These are phyloP conservation scores for Dermatophagoides farinae DNA, from an alignment of 1,140 invertebrate species.

Conservation along the genomic window DNA sequence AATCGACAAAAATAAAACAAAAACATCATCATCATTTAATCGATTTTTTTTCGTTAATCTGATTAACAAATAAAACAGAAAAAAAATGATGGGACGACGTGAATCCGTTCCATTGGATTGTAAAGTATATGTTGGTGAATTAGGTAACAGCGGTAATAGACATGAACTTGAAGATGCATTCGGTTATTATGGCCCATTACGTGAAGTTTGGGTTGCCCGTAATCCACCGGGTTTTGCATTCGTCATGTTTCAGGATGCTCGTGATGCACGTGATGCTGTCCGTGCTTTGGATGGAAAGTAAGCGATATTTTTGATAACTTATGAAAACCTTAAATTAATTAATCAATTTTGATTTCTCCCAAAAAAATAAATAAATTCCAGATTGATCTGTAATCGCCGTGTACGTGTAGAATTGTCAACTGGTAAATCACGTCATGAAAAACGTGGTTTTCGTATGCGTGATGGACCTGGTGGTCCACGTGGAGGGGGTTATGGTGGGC, in stretches of 20 bases:
- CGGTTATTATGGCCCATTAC: conserved; percentile 73
- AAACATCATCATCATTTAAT: too few relatives aligned
- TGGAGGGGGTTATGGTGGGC: neutral
- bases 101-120: conserved; percentile 45
- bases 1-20: too few relatives aligned
- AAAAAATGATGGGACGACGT: conserved; percentile 4
- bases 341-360: too few relatives aligned
- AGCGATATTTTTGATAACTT: conserved; percentile 17
- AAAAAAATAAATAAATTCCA: too few relatives aligned
- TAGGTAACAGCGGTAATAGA: conserved; percentile 56
- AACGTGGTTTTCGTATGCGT: neutral
- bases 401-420: conserved; percentile 82
- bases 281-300: conserved; percentile 45
- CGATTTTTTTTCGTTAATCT: too few relatives aligned
- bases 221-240: conserved; percentile 62
- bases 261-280: conserved; percentile 82
- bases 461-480: neutral
- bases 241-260: conserved; percentile 81
- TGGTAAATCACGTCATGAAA: conserved; percentile 34
- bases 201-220: conserved; percentile 42
- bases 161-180: conserved; percentile 82
- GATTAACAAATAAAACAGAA: too few relatives aligned
- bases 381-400: conserved; percentile 62
- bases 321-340: neutral
- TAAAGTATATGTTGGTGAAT: conserved; percentile 90